Evolutionary conservation across 2,113 vertebrate species (phyloP).

Genomic region (Pandion haliaetus): DNA sequence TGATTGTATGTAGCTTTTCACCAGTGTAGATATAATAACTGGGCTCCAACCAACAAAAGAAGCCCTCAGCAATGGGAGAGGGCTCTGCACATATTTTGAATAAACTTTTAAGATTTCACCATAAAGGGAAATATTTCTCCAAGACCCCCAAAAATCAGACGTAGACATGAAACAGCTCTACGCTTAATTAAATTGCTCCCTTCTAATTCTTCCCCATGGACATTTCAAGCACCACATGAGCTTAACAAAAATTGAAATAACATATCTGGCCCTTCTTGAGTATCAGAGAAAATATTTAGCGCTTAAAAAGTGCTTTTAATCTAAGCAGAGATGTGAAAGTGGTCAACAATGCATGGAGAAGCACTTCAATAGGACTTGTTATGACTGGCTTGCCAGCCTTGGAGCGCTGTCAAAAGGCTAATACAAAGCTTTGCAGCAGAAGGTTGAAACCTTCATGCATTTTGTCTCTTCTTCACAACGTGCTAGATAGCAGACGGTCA

Average conservation of each 20-base stretch:
- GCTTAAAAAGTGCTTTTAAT: neutral
- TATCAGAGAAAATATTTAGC: neutral
- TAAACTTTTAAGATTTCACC: neutral
- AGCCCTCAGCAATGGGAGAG: neutral
- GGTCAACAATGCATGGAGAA: neutral
- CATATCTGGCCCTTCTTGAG: neutral
- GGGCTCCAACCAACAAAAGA: neutral
- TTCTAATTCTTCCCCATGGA: neutral
- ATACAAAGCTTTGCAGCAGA: neutral
- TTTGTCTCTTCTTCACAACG: neutral
- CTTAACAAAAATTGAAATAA: neutral
- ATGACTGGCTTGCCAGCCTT: neutral
- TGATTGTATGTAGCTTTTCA: neutral
- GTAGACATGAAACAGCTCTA: neutral
- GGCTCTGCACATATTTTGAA: neutral
- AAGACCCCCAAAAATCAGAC: neutral
- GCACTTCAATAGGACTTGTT: conserved; percentile 27
- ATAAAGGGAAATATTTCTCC: neutral
- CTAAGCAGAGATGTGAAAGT: neutral
- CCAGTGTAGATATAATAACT: neutral
- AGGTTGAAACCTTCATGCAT: conserved; percentile 32
- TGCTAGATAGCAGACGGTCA: conserved; percentile 7
- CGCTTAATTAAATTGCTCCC: neutral
- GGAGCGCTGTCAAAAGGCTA: neutral
- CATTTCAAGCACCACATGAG: neutral